Conservation (phyloP, 1,140 invertebrate genomes). For the Scaptodrosophila lebanonensis region DNA sequence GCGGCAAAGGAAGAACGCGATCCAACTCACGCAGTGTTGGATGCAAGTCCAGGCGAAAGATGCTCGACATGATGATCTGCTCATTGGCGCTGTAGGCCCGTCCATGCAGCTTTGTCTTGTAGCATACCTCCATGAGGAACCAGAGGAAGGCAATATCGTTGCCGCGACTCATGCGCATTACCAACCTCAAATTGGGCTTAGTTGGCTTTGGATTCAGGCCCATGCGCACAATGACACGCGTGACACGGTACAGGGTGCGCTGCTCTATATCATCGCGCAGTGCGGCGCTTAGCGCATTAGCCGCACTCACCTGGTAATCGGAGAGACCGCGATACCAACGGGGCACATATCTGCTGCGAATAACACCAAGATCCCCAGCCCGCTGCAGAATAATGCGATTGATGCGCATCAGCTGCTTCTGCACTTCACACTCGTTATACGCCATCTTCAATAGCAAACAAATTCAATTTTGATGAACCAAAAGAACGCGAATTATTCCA, state of each 20-base stretch:
- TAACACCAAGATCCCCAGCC: neutral
- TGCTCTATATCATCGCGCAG: constrained; percentile 36
- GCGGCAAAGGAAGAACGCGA: constrained; percentile 42
- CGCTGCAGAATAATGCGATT: neutral
- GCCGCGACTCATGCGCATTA: constrained; percentile 37
- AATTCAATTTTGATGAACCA: constrained; percentile 17
- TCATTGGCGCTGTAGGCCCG: constrained; percentile 43
- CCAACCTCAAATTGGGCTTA: neutral
- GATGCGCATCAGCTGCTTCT: neutral
- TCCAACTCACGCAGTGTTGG: constrained; percentile 54
- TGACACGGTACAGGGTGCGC: constrained; percentile 2
- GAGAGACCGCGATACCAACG: constrained; percentile 54
- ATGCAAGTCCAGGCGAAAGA: constrained; percentile 54
- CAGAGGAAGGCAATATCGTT: constrained; percentile 64
- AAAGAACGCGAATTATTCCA: neutral
- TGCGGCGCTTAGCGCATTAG: neutral
- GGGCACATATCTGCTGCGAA: constrained; percentile 6
- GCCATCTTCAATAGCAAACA: neutral
- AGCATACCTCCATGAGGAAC: constrained; percentile 62
- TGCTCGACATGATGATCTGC: constrained; percentile 54
- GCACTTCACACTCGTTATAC: neutral
- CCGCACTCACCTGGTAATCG: constrained; percentile 26
- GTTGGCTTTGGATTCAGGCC: constrained; percentile 29
- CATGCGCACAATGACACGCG: constrained; percentile 9
- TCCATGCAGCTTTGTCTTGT: constrained; percentile 23